phyloP scores from a whole-genome alignment of 1,140 invertebrate genomes.

The Sminthurides bifidus region DNA sequence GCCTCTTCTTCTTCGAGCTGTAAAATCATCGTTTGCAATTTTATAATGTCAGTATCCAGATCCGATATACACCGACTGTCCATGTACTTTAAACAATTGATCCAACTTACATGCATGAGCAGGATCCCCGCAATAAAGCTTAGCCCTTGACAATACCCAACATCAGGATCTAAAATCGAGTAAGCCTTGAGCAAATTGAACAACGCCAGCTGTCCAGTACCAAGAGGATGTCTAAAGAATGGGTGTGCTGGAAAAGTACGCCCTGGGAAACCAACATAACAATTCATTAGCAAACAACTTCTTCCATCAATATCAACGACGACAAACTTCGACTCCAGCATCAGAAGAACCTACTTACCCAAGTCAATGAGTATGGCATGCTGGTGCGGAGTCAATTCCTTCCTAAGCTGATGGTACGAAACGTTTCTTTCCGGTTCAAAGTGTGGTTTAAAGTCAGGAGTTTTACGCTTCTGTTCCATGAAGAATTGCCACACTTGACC shows the following conservation, averaged over 20 bases:
- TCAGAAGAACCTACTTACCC: constrained; percentile 41
- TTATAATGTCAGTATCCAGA: neutral
- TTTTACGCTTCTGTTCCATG: constrained; percentile 18
- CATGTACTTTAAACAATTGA: neutral
- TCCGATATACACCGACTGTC: neutral
- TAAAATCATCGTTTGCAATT: constrained; percentile 29
- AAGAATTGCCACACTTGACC: constrained; percentile 83
- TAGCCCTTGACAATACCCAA: constrained; percentile 91
- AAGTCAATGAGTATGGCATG: constrained; percentile 88
- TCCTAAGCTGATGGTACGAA: constrained; percentile 66
- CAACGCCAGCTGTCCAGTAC: constrained; percentile 77
- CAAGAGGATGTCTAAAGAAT: constrained; percentile 75
- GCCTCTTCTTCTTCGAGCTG: constrained; percentile 83
- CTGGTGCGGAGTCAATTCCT: constrained; percentile 82
- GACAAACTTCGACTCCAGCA: constrained; percentile 1
- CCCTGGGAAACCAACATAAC: too few species aligned
- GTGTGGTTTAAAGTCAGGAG: neutral
- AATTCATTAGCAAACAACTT: too few species aligned
- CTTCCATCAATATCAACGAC: neutral
- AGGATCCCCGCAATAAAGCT: constrained; percentile 89
- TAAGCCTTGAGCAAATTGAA: constrained; percentile 94
- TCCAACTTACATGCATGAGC: constrained; percentile 69
- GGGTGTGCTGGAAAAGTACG: constrained; percentile 88
- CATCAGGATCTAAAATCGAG: constrained; percentile 81
- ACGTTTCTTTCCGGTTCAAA: constrained; percentile 40